These are phyloP conservation scores for Eurystomus gularis DNA, from an alignment of 2,113 vertebrate species.

Conservation along the genomic window DNA sequence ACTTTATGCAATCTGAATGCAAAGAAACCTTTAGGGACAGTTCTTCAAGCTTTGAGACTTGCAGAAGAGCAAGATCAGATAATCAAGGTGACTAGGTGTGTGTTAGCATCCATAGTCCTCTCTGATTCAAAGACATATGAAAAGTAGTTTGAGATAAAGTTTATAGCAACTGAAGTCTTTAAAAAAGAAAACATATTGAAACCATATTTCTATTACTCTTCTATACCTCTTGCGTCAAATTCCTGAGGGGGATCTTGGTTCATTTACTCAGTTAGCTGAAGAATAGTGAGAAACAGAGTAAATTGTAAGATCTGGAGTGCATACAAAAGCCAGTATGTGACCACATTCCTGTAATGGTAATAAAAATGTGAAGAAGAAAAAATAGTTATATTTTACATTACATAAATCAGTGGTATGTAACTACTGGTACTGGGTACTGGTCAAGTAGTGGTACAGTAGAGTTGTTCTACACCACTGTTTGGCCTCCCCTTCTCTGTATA, in stretches of 20 bases:
- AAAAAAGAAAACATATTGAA: background rate
- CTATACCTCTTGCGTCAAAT: background rate
- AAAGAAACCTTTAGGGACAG: background rate
- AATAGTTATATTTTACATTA: background rate
- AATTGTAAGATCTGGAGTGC: background rate
- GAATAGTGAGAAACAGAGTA: background rate
- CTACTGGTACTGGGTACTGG: background rate
- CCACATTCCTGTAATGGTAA: background rate
- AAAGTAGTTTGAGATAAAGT: background rate
- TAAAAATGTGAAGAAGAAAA: background rate
- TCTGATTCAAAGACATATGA: background rate
- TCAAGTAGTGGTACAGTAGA: background rate
- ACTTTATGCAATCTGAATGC: background rate
- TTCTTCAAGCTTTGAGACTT: background rate
- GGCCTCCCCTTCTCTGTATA: background rate
- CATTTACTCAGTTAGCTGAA: background rate
- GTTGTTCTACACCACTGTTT: background rate
- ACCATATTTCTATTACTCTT: accelerated
- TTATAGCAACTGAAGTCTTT: background rate
- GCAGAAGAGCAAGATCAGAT: background rate
- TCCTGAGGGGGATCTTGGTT: background rate
- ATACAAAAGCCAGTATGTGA: background rate
- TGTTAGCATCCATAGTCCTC: background rate
- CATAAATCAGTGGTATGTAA: background rate
- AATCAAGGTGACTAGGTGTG: background rate